Evolutionary conservation across 2,888 invertebrate genomes (phyloP), one percentile per base, ranked within the genome.

Genomic region (Aporophyla lueneburgensis): DNA sequence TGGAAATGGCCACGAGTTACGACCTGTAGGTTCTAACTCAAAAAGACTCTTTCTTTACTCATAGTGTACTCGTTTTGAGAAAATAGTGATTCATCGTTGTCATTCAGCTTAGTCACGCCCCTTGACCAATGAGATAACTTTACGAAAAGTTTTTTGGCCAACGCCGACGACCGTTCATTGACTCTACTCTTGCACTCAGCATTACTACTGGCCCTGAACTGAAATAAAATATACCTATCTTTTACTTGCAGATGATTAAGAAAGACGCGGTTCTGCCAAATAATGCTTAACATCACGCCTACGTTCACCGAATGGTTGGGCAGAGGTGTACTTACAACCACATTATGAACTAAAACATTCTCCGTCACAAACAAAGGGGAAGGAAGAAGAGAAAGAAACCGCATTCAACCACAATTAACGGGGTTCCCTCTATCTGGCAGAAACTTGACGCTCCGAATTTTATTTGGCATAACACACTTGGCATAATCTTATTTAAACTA

Each of bases 161-260:
- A 40, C 10, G 19, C 33, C 14, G 4, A 12, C 7, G 27, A 59
- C 27, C 10, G 9, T 3, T 19, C n/a, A 33, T 33, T 10, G 16
- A 33, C 9, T 33, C 16, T 16, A 43, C 12, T 43, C 12, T 43
- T 76, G n/a, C 53, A 53, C 33, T 46, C 33, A 46, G 61, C n/a
- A 54, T 27, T 12, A 33, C 53, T 40, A 33, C n/a, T 33, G 16
- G 27, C 7, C 10, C 2, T 21, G 9, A 24, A 21, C n/a, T 19
- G 49, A 49, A 33, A 40, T 53, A 46, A 59, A 54, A 10, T 61
- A 71, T 71, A 54, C 14, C 53, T 71, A 6, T 53, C 4, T 79
- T 59, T 53, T 40, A 24, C 59, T 54, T 19, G 72, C n/a, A 40
- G 14, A 10, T 49, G 21, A 56, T 19, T 24, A 21, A 33, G 33